Evolutionary conservation across 2,888 invertebrate species (phyloP).

Genomic region (Unio delphinus): DNA sequence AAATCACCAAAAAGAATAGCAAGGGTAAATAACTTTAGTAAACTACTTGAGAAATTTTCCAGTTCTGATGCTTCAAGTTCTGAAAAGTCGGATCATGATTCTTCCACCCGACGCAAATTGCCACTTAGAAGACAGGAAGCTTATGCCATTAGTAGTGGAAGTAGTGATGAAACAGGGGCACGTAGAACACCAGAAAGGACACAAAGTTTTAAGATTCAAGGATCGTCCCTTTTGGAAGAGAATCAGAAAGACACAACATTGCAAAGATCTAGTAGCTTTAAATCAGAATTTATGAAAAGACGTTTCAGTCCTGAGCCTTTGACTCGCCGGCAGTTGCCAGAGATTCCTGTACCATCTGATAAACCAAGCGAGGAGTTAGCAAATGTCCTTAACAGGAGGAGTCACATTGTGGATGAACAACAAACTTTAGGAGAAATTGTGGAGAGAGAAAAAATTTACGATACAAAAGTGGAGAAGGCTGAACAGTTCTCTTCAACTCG

Average conservation of each 20-base stretch:
- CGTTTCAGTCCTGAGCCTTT: slow-evolving; percentile 39
- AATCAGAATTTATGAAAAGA: slow-evolving; percentile 52
- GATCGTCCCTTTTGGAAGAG: slow-evolving; percentile 73
- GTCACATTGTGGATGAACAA: slow-evolving; percentile 54
- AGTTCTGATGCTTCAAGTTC: slow-evolving; percentile 53
- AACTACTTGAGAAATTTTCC: slow-evolving; percentile 58
- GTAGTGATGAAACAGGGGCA: slow-evolving; percentile 35
- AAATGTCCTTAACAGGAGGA: slow-evolving; percentile 75
- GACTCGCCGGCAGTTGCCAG: slow-evolving; percentile 20
- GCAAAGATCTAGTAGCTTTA: slow-evolving; percentile 55
- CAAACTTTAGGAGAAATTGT: slow-evolving; percentile 29
- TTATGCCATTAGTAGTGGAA: slow-evolving; percentile 43
- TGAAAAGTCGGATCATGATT: slow-evolving; percentile 44
- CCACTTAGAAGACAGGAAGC: slow-evolving; percentile 44
- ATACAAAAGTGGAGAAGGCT: slow-evolving; percentile 22
- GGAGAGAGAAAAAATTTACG: slow-evolving; percentile 25
- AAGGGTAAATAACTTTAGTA: slow-evolving; percentile 51
- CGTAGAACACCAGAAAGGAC: slow-evolving; percentile 64
- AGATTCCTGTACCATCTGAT: slow-evolving; percentile 74
- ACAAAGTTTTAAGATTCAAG: slow-evolving; percentile 64
- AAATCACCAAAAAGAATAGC: slow-evolving; percentile 33
- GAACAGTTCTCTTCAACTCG: slow-evolving; percentile 13
- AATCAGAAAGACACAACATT: slow-evolving; percentile 24
- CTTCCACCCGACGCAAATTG: slow-evolving; percentile 29
- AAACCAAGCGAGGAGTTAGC: slow-evolving; percentile 80